phyloP scores from a whole-genome alignment of 2,888 invertebrate genomes.

The Campaea margaritaria region DNA sequence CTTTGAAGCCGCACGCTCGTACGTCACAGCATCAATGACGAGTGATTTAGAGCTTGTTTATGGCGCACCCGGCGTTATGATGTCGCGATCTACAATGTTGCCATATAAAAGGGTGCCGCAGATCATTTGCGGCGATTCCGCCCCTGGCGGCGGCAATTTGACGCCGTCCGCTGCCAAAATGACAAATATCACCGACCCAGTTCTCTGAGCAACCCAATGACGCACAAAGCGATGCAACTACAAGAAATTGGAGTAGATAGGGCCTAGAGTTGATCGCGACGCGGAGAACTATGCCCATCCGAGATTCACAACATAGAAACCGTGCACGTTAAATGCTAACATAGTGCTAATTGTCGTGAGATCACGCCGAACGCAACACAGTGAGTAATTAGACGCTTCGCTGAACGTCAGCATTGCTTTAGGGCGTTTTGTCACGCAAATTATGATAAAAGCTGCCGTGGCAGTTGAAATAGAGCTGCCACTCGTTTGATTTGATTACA shows the following conservation, averaged over 20 bases:
- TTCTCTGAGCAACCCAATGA: constrained; percentile 54
- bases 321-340: constrained; percentile 11
- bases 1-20: constrained; percentile 20
- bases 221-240: constrained; percentile 49
- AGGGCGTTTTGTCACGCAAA: constrained; percentile 49
- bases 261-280: constrained; percentile 8
- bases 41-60: constrained; percentile 30
- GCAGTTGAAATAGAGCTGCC: constrained; percentile 22
- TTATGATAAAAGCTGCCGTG: constrained; percentile 39
- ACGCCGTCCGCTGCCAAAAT: constrained; percentile 65
- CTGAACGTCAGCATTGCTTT: constrained; percentile 49
- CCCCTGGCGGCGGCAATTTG: constrained; percentile 58
- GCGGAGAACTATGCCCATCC: constrained; percentile 30
- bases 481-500: constrained; percentile 27
- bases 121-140: constrained; percentile 42
- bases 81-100: constrained; percentile 37
- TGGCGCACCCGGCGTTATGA: constrained; percentile 21
- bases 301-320: constrained; percentile 25
- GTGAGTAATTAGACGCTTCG: constrained; percentile 52
- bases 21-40: constrained; percentile 25
- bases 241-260: constrained; percentile 26
- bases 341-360: constrained; percentile 41
- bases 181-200: constrained; percentile 67
- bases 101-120: constrained; percentile 47
- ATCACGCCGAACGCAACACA: constrained; percentile 43